Conservation (phyloP, 2,113 vertebrate species). For the Murina feae region DNA sequence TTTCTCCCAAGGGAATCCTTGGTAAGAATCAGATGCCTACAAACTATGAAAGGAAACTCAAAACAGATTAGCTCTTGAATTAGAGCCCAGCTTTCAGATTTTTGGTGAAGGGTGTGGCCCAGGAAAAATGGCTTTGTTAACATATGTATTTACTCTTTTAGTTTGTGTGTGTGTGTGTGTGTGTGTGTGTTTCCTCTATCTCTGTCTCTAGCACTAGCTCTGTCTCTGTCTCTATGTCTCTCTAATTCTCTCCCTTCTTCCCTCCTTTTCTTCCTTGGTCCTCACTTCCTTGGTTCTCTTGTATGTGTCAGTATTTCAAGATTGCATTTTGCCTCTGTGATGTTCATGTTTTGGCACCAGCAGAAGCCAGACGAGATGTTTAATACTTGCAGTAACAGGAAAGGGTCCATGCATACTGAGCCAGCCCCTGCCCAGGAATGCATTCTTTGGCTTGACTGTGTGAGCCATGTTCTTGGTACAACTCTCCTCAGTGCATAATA, state of each 20-base stretch:
- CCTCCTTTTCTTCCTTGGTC: neutral
- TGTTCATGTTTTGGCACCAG: neutral
- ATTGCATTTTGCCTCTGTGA: neutral
- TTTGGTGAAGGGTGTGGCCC: neutral
- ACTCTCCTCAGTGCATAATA: neutral
- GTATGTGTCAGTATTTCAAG: neutral
- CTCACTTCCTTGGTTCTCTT: neutral
- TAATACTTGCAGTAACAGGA: neutral
- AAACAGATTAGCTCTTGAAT: conserved; percentile 24
- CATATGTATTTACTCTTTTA: neutral
- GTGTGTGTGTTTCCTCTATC: too few relatives aligned
- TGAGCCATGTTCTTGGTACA: neutral
- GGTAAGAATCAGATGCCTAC: neutral
- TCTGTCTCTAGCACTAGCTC: neutral
- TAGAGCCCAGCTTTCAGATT: conserved; percentile 9
- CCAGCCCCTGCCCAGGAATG: neutral
- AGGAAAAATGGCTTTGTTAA: neutral
- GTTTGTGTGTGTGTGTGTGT: too few relatives aligned
- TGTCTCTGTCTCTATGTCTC: neutral
- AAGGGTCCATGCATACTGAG: neutral
- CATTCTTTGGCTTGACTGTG: neutral
- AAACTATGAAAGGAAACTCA: conserved; percentile 27
- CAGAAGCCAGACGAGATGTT: neutral
- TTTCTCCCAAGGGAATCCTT: neutral
- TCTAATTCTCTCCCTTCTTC: neutral